These are phyloP conservation scores for Mallotus villosus DNA, from an alignment of 2,797 vertebrate genomes.

Conservation along the genomic window DNA sequence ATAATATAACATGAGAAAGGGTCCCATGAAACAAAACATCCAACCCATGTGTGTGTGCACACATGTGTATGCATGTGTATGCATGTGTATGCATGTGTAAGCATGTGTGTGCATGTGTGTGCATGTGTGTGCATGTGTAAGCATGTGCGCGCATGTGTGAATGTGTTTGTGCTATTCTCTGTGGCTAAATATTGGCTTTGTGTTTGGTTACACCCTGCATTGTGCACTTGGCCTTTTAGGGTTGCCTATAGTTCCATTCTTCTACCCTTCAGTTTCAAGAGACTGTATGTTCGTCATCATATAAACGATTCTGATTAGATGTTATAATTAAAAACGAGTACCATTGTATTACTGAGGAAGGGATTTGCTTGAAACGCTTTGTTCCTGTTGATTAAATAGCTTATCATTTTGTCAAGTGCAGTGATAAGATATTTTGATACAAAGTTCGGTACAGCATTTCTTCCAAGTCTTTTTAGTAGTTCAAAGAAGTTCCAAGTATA, in stretches of 20 bases:
- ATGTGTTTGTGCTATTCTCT: too few relatives aligned
- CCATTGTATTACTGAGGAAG: slow-evolving; percentile 6
- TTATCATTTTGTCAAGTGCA: slow-evolving; percentile 2
- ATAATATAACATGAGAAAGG: not conserved
- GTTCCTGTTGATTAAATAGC: slow-evolving; percentile 16
- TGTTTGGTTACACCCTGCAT: slow-evolving; percentile 61
- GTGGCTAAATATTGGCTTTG: not conserved
- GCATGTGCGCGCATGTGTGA: slow-evolving; percentile 5
- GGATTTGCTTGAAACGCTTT: slow-evolving; percentile 18
- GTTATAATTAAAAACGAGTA: not conserved
- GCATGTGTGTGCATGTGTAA: not conserved
- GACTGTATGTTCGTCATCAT: slow-evolving; percentile 32
- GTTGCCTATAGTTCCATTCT: slow-evolving; percentile 22
- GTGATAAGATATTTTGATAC: not conserved
- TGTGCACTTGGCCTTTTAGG: slow-evolving; percentile 26
- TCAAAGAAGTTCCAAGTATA: not conserved
- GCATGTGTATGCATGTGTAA: not conserved
- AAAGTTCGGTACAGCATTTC: too few relatives aligned
- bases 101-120: not conserved
- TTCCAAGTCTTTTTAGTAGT: not conserved
- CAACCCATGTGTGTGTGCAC: not conserved
- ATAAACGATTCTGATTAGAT: slow-evolving; percentile 31
- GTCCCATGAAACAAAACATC: too few relatives aligned
- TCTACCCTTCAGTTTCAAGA: slow-evolving; percentile 10
- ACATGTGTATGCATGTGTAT: not conserved